A percentile compares a stretch with the other conserved stretches of the same genome.
These are phyloP conservation scores for Sitta carolinensis DNA, from an alignment of 2,797 vertebrate genomes.

Conservation along the genomic window DNA sequence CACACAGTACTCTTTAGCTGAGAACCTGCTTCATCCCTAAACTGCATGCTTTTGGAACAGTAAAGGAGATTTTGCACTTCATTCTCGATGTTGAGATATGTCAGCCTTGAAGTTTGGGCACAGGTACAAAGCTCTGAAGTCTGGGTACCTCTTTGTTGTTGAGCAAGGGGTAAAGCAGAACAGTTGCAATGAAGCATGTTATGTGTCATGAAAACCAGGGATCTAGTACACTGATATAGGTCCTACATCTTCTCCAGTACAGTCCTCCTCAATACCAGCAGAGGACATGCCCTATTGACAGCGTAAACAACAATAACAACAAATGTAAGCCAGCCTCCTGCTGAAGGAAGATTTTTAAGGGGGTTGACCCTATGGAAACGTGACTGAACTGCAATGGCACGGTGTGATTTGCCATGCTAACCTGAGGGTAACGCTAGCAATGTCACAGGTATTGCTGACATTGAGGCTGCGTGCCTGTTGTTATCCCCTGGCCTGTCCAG, in stretches of 20 bases:
- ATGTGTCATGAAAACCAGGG: background rate
- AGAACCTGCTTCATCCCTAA: background rate
- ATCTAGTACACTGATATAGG: background rate
- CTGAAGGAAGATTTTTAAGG: background rate
- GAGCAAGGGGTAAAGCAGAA: background rate
- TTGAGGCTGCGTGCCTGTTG: background rate
- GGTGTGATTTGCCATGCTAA: background rate
- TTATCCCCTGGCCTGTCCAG: background rate
- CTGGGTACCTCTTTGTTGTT: background rate
- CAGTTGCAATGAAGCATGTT: background rate
- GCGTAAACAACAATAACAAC: background rate
- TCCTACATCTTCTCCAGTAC: background rate
- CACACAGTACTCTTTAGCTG: background rate
- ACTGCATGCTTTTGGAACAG: background rate
- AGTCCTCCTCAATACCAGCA: background rate
- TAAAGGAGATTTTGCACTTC: background rate
- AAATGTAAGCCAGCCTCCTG: background rate
- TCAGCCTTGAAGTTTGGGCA: background rate
- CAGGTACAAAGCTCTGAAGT: background rate
- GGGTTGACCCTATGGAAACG: background rate
- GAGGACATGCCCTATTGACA: background rate
- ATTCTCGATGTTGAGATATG: background rate
- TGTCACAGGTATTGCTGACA: background rate
- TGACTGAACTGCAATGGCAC: background rate
- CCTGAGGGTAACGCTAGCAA: background rate